Conservation (phyloP, 1,140 invertebrate genomes). For the Zaprionus lachaisei region DNA sequence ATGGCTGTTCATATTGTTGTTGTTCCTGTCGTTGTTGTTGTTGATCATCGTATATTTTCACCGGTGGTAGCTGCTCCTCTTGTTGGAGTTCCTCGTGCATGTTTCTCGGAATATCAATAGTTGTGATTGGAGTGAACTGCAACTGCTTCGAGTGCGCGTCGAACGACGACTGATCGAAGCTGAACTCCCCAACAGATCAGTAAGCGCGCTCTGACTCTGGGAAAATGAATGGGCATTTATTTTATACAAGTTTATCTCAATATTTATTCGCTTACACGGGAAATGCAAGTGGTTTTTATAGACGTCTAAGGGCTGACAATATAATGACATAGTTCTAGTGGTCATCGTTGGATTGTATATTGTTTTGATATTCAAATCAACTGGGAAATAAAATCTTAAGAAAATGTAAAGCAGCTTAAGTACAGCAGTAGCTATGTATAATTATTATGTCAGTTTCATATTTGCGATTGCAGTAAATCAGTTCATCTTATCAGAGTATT, state of each 20-base stretch:
- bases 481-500: too few relatives aligned
- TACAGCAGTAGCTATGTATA: not conserved
- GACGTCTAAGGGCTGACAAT: not conserved
- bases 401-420: not conserved
- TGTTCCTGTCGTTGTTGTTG: not conserved
- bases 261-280: not conserved
- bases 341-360: not conserved
- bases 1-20: not conserved
- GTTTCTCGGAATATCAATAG: not conserved
- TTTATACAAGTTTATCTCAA: not conserved
- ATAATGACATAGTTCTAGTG: not conserved
- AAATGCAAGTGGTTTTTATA: not conserved
- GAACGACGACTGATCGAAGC: slow-evolving; percentile 51
- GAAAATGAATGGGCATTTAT: not conserved
- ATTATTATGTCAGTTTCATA: too few relatives aligned
- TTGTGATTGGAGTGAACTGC: not conserved
- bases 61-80: not conserved
- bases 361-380: not conserved
- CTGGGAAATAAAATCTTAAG: not conserved
- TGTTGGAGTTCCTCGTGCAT: not conserved
- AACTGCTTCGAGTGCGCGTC: slow-evolving; percentile 22
- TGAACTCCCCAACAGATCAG: slow-evolving; percentile 25
- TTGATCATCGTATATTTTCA: not conserved
- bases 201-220: not conserved
- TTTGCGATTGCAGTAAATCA: too few relatives aligned